Base-by-base conservation (phyloP, 2,797 vertebrate genomes). In the Alca torda region DNA sequence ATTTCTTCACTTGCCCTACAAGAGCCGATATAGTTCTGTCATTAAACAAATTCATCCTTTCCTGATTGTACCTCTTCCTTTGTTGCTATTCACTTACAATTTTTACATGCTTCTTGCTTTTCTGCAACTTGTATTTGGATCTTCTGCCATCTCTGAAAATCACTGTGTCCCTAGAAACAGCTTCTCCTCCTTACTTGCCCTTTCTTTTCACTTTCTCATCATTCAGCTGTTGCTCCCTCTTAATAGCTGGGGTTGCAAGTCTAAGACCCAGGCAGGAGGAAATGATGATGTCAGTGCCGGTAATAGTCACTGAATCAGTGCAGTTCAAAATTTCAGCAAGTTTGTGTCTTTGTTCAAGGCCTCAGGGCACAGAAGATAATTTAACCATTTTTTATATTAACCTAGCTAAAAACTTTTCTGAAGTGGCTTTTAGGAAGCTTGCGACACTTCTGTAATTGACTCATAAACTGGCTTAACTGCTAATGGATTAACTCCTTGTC, bases 401-500 rank as follows among this genome's bases (percentile, higher is more conserved):
- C n/a, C 17, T 75, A 51, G 53, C 68, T 83, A 77, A 90, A 81
- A 73, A 63, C 39, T 74, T 74, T 80, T 83, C 54, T 96, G 57
- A 93, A 87, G 87, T 93, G 70, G n/a, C 69, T 95, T 89, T 93
- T 81, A 85, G 46, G 63, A 92, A 84, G n/a, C 74, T 90, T 96
- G 77, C 57, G 89, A 8, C 54, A 78, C 31, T 92, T 72, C 12
- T 82, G 48, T 90, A 93, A 89, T 91, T 80, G 68, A 46, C 83
- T 97, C 76, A 57, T 90, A 87, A 90, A 93, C 81, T 67, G 68
- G n/a, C 63, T 90, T 92, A 95, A 74, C 56, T 64, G 53, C 57
- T 94, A 81, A 93, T 95, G 78, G 95, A 87, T 92, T 95, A 90
- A 89, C 46, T 93, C 63, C 39, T 64, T 81, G 67, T 96, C 61